phyloP scores from a whole-genome alignment of 2,888 invertebrate genomes.

The Cerastis rubricosa region DNA sequence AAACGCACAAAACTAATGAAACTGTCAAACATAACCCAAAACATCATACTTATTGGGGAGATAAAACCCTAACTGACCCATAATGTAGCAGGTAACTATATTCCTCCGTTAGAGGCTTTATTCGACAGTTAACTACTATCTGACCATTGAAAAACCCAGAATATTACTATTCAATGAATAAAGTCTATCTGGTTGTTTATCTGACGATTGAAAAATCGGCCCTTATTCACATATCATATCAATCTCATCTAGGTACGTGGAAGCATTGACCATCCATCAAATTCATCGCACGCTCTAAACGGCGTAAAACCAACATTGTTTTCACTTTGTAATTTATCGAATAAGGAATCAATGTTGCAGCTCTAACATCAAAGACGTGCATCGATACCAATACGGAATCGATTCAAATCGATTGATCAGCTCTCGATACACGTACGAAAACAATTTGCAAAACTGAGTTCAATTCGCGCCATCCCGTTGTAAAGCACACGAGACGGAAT shows the following conservation, averaged over 20 bases:
- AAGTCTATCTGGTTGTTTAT: too few species aligned
- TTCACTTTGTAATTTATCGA: slow-evolving; percentile 63
- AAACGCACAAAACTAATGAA: too few species aligned
- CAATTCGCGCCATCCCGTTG: slow-evolving; percentile 85
- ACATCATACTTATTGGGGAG: too few species aligned
- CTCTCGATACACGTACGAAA: slow-evolving; percentile 76
- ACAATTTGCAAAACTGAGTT: slow-evolving; percentile 83
- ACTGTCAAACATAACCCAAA: too few species aligned
- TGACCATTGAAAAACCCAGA: too few species aligned
- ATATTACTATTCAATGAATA: too few species aligned
- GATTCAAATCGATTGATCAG: slow-evolving; percentile 72
- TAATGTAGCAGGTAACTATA: too few species aligned
- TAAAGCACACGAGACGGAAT: slow-evolving; percentile 82
- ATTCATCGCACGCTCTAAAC: slow-evolving; percentile 50
- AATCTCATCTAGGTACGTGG: slow-evolving; percentile 19
- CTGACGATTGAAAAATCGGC: too few species aligned
- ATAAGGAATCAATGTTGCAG: slow-evolving; percentile 55
- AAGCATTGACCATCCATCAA: slow-evolving; percentile 29
- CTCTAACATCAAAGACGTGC: slow-evolving; percentile 54
- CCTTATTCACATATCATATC: slow-evolving; percentile 4
- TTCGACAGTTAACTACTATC: too few species aligned
- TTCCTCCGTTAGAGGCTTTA: too few species aligned
- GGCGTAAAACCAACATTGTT: slow-evolving; percentile 44
- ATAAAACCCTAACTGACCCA: too few species aligned
- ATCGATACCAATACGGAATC: slow-evolving; percentile 68